Evolutionary conservation across 1,140 invertebrate species (phyloP), one percentile per base, ranked within the genome.

Genomic region (Pseudomyrmex concolor): DNA sequence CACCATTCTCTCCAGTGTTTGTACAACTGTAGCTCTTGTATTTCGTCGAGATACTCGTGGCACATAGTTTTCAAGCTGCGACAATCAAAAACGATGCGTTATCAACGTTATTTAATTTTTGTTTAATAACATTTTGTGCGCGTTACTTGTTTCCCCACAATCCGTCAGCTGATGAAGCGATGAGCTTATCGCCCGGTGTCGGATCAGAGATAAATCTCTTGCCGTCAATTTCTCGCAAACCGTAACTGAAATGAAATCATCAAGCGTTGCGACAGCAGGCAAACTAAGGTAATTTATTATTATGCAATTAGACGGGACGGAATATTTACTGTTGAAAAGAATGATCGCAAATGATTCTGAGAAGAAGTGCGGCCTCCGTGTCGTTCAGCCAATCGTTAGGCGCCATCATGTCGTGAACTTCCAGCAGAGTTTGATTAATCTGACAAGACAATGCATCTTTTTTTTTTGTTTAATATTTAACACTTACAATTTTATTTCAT

Each of bases 351-450:
- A 92, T 90, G 13, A 70, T 83, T 59, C 82, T 84, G 13, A 93
- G 63, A 12, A 92, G 45, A 45, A 77, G 59, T 22, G 83, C 48
- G 1, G 59, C 60, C 66, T 93, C 89, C 0, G 73, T 84, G 1
- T 91, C 88, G 15, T 90, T 89, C 10, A 92, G 60, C 66, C 77
- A 84, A 2, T 68, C 51, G 9, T 83, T 74, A 12, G 84, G 71
- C 45, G 70, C 74, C 45, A 90, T 84, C 2, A 68, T 80, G 68
- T 92, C 86, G 19, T 92, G 90, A 2, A 88, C 50, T 7, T 90
- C 83, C 2, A 89, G 51, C 5, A 93, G 64, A 2, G 90, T 93
- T 77, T 90, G 67, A 77, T 92, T 92, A 68, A 93, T 93, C 92
- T 93, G 34, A 25, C 62, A 86, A 51, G 15, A 15, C 10, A 12